phyloP scores from a whole-genome alignment of 2,888 invertebrate genomes.

The Nebria salina region DNA sequence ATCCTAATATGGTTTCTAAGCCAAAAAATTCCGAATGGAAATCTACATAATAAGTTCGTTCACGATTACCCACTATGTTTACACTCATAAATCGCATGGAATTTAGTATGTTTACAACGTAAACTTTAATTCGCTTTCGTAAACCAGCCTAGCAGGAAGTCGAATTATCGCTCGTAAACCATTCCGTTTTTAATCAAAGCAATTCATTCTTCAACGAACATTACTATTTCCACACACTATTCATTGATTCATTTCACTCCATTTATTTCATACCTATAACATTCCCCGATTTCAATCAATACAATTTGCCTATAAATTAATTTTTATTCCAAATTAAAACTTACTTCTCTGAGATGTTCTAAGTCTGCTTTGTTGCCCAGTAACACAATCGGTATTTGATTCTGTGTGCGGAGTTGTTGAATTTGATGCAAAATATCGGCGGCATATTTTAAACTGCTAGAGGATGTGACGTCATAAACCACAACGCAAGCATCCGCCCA shows the following conservation, averaged over 20 bases:
- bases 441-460: conserved; percentile 76
- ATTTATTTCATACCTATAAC: background rate
- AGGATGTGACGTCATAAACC: conserved; percentile 80
- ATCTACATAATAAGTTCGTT: background rate
- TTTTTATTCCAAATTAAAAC: background rate
- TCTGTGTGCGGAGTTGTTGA: conserved; percentile 63
- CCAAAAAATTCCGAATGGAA: background rate
- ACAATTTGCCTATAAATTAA: background rate
- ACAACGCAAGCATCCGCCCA: conserved; percentile 84
- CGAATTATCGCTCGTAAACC: background rate
- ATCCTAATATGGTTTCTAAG: background rate
- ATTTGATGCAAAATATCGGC: conserved; percentile 70
- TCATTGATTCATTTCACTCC: no score
- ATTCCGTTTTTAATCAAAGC: background rate
- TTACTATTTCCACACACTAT: no score
- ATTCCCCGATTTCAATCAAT: background rate
- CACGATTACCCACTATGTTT: conserved; percentile 18
- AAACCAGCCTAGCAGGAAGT: background rate
- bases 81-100: conserved; percentile 40
- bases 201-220: background rate
- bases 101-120: conserved; percentile 34
- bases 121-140: background rate
- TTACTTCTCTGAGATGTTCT: conserved; percentile 79
- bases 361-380: conserved; percentile 84
- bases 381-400: conserved; percentile 71